Evolutionary conservation across 2,888 invertebrate genomes (phyloP).

Genomic region (Nymphalis urticae): DNA sequence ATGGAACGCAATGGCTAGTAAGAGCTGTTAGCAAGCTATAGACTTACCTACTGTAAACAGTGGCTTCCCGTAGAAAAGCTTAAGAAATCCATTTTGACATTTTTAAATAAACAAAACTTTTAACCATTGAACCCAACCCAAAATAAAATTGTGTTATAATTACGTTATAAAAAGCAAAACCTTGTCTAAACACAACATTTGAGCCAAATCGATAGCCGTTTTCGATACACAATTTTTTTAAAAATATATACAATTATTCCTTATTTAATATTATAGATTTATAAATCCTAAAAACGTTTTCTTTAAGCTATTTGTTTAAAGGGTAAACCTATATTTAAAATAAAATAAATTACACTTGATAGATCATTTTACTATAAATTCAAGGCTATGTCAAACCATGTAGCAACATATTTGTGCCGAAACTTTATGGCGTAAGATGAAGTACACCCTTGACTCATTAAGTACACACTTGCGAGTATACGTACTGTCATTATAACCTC

Average conservation of each 20-base stretch:
- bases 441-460: conserved; percentile 27
- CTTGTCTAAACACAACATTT: no score
- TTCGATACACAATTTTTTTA: no score
- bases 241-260: no score
- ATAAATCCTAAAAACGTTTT: background rate
- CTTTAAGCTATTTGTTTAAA: background rate
- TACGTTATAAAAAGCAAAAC: no score
- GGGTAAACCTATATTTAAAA: no score
- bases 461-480: conserved; percentile 25
- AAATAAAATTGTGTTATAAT: no score
- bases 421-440: conserved; percentile 21
- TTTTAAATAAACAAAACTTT: background rate
- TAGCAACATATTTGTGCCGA: conserved; percentile 21
- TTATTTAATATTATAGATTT: no score
- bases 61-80: conserved; percentile 62
- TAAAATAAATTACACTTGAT: background rate
- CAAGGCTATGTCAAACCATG: conserved; percentile 11
- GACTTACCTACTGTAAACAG: conserved; percentile 50
- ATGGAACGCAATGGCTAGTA: conserved; percentile 42
- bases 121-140: no score
- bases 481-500: conserved; percentile 17
- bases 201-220: no score
- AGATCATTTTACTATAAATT: background rate
- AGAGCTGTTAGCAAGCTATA: conserved; percentile 33
- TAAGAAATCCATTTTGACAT: background rate